Base-by-base conservation (phyloP, 2,888 invertebrate species). In the Acanthosepion lycidas region DNA sequence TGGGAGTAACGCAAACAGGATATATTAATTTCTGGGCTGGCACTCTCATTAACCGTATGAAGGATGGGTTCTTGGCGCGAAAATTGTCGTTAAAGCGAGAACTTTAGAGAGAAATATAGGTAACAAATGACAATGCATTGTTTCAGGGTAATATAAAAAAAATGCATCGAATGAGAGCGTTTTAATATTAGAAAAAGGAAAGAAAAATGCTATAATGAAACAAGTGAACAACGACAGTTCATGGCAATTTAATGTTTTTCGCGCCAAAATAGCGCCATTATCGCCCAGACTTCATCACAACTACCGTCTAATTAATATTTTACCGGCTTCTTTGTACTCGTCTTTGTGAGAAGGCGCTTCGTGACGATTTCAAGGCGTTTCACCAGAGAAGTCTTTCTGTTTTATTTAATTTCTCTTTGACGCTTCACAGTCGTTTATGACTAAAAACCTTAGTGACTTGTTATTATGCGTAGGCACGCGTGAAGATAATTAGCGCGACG, bases 331-430 rank as follows among this genome's bases (percentile, higher is more conserved):
- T 78, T 78, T 78, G 78, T 78, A 15, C 0, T 78, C n/a, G n/a
- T 78, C 78, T 78, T 78, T 78, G 78, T 78, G 78, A n/a, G 78
- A 78, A 15, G 18, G 78, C n/a, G 78, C 78, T 15, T 78, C 78
- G 78, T 78, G 78, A 78, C 78, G 78, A 78, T 78, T 78, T 78
- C 78, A 78, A 59, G 59, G 78, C n/a, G n/a, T 78, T 78, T 33
- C 5, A n/a, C 23, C 33, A 12, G 15, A 6, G 78, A 78, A 78
- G 78, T 78, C n/a, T 78, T 33, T 33, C 78, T 78, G 78, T 78
- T 78, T 78, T 12, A 78, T 33, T 78, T 78, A 78, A 78, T 33
- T 78, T 15, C 33, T 33, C 78, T 78, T 78, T 78, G 78, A 78
- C 78, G n/a, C 33, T 78, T 78, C 33, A 12, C 78, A 15, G 78